These are phyloP conservation scores for Pelecanoides urinatrix DNA, from an alignment of 2,113 vertebrate species.

Conservation along the genomic window DNA sequence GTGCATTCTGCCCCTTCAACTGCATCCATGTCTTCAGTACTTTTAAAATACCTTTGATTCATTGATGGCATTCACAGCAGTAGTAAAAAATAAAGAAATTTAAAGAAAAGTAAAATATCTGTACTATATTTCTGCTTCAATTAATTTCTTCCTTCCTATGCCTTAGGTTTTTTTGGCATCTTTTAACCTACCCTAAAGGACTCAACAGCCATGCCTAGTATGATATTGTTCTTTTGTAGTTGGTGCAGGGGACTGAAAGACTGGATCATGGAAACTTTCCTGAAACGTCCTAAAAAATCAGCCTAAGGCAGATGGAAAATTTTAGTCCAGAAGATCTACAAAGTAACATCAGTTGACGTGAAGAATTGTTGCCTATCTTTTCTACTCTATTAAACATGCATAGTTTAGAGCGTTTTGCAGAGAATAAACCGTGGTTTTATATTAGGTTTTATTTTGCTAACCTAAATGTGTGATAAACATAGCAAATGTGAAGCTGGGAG, in stretches of 20 bases:
- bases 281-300: background rate
- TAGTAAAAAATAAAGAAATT: background rate
- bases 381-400: background rate
- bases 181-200: background rate
- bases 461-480: background rate
- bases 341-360: background rate
- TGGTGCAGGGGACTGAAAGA: background rate
- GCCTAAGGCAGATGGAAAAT: background rate
- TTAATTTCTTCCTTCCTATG: background rate
- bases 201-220: background rate
- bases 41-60: background rate
- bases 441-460: background rate
- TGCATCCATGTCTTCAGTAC: background rate
- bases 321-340: background rate
- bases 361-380: background rate
- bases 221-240: background rate
- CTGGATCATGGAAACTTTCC: background rate
- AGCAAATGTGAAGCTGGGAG: background rate
- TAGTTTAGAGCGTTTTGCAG: background rate
- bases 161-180: background rate
- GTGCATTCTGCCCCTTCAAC: background rate
- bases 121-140: background rate
- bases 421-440: background rate
- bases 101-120: background rate
- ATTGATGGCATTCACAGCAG: background rate